A percentile compares a stretch with the other conserved stretches of the same genome.
Conservation (phyloP, 1,140 invertebrate species). For the Nasonia giraulti region DNA sequence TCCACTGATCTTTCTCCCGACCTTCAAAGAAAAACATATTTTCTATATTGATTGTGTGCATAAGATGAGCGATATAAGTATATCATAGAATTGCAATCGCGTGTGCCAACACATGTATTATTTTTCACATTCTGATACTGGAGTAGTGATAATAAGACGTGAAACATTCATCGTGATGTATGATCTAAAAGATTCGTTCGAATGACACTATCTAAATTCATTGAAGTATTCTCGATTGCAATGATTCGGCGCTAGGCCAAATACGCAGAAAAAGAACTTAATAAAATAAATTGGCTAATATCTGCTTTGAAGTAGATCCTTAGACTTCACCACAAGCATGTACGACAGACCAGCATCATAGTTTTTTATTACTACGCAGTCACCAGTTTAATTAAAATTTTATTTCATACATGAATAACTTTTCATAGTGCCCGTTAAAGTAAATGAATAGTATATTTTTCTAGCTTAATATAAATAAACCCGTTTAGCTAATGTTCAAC, state of each 20-base stretch:
- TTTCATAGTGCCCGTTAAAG: too few relatives aligned
- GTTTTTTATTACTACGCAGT: not conserved
- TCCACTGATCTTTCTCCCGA: constrained; percentile 35
- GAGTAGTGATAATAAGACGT: too few relatives aligned
- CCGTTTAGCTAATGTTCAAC: too few relatives aligned
- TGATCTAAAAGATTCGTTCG: too few relatives aligned
- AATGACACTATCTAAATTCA: not conserved
- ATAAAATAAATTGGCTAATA: constrained; percentile 2
- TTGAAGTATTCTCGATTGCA: not conserved
- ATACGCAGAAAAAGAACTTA: constrained; percentile 11
- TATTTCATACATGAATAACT: not conserved
- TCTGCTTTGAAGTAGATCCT: not conserved
- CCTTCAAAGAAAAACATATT: constrained; percentile 18
- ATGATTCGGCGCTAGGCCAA: not conserved
- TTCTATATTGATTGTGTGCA: too few relatives aligned
- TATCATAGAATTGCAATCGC: too few relatives aligned
- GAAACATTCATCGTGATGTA: too few relatives aligned
- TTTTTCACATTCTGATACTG: too few relatives aligned
- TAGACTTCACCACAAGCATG: not conserved
- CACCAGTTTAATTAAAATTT: not conserved
- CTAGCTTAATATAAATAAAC: too few relatives aligned
- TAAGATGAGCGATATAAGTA: too few relatives aligned
- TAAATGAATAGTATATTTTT: too few relatives aligned
- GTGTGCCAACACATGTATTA: too few relatives aligned
- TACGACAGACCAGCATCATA: not conserved